Conservation (phyloP, 2,797 vertebrate genomes). For the Myoxocephalus aenaeus region DNA sequence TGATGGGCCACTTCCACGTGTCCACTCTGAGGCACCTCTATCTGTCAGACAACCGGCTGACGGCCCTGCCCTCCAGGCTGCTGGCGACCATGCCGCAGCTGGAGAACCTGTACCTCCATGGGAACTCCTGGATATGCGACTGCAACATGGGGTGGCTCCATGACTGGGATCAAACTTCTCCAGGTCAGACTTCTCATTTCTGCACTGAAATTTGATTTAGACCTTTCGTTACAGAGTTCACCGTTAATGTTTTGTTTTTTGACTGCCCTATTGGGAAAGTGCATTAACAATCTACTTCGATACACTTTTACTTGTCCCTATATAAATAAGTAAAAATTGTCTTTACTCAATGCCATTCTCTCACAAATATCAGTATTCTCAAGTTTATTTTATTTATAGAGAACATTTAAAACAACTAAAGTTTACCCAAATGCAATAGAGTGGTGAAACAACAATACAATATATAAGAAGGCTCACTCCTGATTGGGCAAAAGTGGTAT, state of each 20-base stretch:
- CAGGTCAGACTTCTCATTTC: slow-evolving; percentile 79
- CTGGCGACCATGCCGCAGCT: slow-evolving; percentile 85
- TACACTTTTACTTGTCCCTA: background rate
- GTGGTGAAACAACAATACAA: background rate
- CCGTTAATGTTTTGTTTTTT: background rate
- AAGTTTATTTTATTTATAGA: background rate
- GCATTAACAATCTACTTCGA: no score
- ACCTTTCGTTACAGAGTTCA: background rate
- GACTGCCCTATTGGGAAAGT: no score
- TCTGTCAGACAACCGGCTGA: slow-evolving; percentile 90
- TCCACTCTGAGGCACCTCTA: slow-evolving; percentile 93
- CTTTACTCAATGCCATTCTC: no score
- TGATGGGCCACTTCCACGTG: slow-evolving; percentile 86
- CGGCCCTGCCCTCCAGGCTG: slow-evolving; percentile 78
- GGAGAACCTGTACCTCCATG: slow-evolving; percentile 92
- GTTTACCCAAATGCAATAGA: background rate
- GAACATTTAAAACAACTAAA: background rate
- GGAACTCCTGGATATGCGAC: slow-evolving; percentile 94
- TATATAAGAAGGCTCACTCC: background rate
- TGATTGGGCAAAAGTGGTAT: background rate
- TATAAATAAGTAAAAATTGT: no score
- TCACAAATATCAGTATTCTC: background rate
- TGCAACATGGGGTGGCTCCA: slow-evolving; percentile 88
- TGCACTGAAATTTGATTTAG: background rate
- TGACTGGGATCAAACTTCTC: slow-evolving; percentile 82